Conservation (phyloP, 2,113 vertebrate species). For the Maccullochella peelii region DNA sequence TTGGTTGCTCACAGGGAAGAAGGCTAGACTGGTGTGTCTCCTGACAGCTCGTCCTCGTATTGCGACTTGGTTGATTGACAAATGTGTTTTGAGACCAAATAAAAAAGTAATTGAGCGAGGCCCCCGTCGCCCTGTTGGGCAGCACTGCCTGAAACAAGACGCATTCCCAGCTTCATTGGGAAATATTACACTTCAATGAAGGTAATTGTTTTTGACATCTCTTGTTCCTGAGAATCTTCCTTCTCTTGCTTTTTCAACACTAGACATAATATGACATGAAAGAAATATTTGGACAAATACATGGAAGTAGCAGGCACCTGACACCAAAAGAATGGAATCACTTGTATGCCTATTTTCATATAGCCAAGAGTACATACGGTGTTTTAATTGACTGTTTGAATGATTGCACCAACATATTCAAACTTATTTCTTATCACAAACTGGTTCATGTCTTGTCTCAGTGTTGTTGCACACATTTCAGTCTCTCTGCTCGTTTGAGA, state of each 20-base stretch:
- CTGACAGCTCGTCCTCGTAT: slow-evolving; percentile 39
- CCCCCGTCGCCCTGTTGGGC: slow-evolving; percentile 1
- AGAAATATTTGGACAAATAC: slow-evolving; percentile 22
- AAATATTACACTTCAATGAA: slow-evolving; percentile 47
- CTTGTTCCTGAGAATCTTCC: slow-evolving; percentile 16
- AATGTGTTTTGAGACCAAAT: slow-evolving; percentile 73
- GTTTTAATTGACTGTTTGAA: slow-evolving; percentile 19
- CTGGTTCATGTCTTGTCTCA: neutral
- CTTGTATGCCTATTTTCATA: slow-evolving; percentile 35
- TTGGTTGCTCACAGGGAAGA: slow-evolving; percentile 17
- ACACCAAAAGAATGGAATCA: slow-evolving; percentile 52
- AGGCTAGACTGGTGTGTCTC: slow-evolving; percentile 27
- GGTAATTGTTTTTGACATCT: slow-evolving; percentile 41
- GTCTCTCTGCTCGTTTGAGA: neutral
- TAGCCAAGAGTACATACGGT: slow-evolving; percentile 19
- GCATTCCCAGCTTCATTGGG: slow-evolving; percentile 21
- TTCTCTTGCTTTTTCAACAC: slow-evolving; percentile 2
- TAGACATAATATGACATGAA: slow-evolving; percentile 16
- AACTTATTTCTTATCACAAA: neutral
- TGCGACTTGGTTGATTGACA: slow-evolving; percentile 60
- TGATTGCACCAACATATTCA: neutral
- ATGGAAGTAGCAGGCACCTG: neutral
- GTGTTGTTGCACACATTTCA: neutral
- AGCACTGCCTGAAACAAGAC: neutral
- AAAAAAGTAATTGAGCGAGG: slow-evolving; percentile 22